A percentile compares a stretch with the other conserved stretches of the same genome.
These are phyloP conservation scores for Drosophila eohydei DNA, from an alignment of 2,888 invertebrate species.

Conservation along the genomic window DNA sequence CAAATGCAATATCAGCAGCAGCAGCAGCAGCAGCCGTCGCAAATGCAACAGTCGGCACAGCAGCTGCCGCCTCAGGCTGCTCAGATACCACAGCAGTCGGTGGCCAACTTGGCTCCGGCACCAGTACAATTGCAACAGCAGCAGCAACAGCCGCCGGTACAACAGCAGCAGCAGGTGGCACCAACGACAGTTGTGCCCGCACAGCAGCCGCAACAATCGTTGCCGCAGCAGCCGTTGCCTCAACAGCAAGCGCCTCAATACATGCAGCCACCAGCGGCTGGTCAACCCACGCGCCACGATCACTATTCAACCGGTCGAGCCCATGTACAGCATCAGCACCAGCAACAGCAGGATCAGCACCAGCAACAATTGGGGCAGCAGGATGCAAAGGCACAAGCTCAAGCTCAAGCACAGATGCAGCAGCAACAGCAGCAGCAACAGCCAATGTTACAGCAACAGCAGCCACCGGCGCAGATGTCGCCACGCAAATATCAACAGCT, in stretches of 20 bases:
- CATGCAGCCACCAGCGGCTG: constrained; percentile 58
- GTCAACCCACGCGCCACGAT: constrained; percentile 63
- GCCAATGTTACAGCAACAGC: constrained; percentile 16
- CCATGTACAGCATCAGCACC: constrained; percentile 49
- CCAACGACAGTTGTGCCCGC: constrained; percentile 28
- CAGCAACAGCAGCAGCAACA: constrained; percentile 19
- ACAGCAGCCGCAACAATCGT: constrained; percentile 43
- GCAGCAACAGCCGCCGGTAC: constrained; percentile 21
- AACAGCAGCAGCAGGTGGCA: constrained; percentile 36
- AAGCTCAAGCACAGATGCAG: constrained; percentile 27
- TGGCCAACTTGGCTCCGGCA: constrained; percentile 7
- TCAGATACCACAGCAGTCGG: constrained; percentile 27
- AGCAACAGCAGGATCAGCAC: constrained; percentile 30
- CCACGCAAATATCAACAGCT: constrained; percentile 53
- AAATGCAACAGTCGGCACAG: constrained; percentile 20
- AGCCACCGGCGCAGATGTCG: constrained; percentile 31
- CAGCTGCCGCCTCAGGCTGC: constrained; percentile 19
- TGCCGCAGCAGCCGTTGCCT: constrained; percentile 19
- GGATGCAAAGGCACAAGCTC: constrained; percentile 15
- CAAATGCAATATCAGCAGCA: constrained; percentile 28
- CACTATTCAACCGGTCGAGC: constrained; percentile 49
- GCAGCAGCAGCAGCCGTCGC: constrained; percentile 41
- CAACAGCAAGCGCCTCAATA: constrained; percentile 26
- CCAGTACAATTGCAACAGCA: constrained; percentile 16
- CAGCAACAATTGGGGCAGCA: constrained; percentile 7